A percentile compares a stretch with the other conserved stretches of the same genome.
Evolutionary conservation across 2,797 vertebrate species (phyloP).

Genomic region (Hyperoplus lanceolatus): DNA sequence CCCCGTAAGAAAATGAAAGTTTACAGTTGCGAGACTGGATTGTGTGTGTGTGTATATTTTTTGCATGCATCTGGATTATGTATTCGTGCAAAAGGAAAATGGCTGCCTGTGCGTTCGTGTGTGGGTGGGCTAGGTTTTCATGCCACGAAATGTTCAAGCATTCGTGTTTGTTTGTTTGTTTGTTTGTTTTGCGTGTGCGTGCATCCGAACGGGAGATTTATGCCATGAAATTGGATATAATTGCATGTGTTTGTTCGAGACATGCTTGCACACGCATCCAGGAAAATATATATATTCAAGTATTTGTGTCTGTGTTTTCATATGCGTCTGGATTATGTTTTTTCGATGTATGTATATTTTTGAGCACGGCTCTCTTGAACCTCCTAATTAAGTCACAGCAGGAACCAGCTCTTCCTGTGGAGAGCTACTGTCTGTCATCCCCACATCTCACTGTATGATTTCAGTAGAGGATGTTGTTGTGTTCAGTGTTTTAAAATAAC

Average conservation of each 20-base stretch:
- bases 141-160: conserved; percentile 45
- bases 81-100: conserved; percentile 43
- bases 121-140: conserved; percentile 28
- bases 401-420: conserved; percentile 64
- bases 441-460: conserved; percentile 1
- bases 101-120: conserved; percentile 34
- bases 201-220: conserved; percentile 43
- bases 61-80: conserved; percentile 45
- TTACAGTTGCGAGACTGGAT: conserved; percentile 57
- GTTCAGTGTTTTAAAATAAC: conserved; percentile 4
- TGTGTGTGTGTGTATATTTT: conserved; percentile 26
- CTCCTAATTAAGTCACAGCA: conserved; percentile 68
- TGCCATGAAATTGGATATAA: conserved; percentile 58
- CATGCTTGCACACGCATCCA: conserved; percentile 39
- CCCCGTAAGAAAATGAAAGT: conserved; percentile 77
- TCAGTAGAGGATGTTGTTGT: neutral
- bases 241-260: conserved; percentile 43
- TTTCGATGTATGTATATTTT: conserved; percentile 54
- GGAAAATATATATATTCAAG: conserved; percentile 48
- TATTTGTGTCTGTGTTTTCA: conserved; percentile 9
- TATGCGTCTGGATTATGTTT: conserved; percentile 60
- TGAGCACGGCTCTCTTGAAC: conserved; percentile 57
- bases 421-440: conserved; percentile 40
- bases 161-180: conserved; percentile 57
- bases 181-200: conserved; percentile 56